Evolutionary conservation across 30 jellyfish, hydroid and myxozoan species (phyloP).

Genomic region (Hydra vulgaris): DNA sequence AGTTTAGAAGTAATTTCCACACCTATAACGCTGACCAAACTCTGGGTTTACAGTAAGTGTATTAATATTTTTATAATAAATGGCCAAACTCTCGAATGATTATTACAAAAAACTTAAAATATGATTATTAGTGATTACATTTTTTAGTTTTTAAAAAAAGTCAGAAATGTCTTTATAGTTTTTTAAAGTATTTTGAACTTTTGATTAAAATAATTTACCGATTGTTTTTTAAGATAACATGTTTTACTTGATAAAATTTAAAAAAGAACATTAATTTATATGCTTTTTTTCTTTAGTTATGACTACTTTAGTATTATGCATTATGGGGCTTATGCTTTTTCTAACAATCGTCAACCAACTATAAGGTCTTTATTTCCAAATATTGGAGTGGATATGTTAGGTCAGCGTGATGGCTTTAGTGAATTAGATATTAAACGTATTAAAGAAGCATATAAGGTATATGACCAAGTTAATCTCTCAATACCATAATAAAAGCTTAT

Average conservation of each 20-base stretch:
- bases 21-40: not conserved
- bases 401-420: not conserved
- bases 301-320: not conserved
- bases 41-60: not conserved
- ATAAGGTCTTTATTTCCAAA: not conserved
- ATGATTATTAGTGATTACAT: no score
- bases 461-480: no score
- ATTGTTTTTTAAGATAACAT: no score
- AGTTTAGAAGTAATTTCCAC: not conserved
- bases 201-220: no score
- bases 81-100: no score
- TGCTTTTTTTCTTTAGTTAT: not conserved
- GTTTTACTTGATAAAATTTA: not conserved
- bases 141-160: no score
- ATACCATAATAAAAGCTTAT: no score
- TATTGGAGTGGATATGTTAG: not conserved
- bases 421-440: not conserved
- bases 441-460: not conserved
- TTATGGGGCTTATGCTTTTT: not conserved
- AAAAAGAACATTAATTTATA: no score
- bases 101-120: no score
- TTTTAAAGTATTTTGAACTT: no score
- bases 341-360: not conserved
- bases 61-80: no score
- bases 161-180: no score